Evolutionary conservation across 2,113 vertebrate genomes (phyloP).

Genomic region (Antennarius striatus): DNA sequence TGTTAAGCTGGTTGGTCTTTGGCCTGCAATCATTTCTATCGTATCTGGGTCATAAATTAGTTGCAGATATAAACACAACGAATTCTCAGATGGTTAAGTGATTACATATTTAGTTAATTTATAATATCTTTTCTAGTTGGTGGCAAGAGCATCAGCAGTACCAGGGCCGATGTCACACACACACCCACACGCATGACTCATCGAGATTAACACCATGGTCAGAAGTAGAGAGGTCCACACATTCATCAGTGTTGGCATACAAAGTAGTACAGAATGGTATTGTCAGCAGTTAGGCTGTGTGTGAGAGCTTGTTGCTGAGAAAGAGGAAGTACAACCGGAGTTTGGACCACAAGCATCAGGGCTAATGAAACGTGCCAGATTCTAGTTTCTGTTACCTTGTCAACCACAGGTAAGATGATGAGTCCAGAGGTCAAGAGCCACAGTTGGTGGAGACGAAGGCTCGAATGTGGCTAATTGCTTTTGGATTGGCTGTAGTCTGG

Average conservation of each 20-base stretch:
- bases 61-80: slow-evolving; percentile 14
- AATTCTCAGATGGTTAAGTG: slow-evolving; percentile 43
- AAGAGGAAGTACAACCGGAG: not conserved
- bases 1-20: slow-evolving; percentile 9
- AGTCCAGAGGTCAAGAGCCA: slow-evolving; percentile 46
- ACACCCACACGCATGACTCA: slow-evolving; percentile 1
- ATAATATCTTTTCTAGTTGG: slow-evolving; percentile 36
- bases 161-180: slow-evolving; percentile 21
- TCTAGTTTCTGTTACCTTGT: slow-evolving; percentile 9
- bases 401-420: slow-evolving; percentile 25
- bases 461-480: slow-evolving; percentile 35
- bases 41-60: slow-evolving; percentile 40
- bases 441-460: slow-evolving; percentile 34
- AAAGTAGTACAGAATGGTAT: slow-evolving; percentile 8
- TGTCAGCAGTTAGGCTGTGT: slow-evolving; percentile 15
- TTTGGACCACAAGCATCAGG: slow-evolving; percentile 9
- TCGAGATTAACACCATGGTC: not conserved
- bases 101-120: slow-evolving; percentile 55
- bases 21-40: slow-evolving; percentile 19
- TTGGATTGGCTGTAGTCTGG: slow-evolving; percentile 49
- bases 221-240: slow-evolving; percentile 8
- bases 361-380: slow-evolving; percentile 7
- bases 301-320: slow-evolving; percentile 1
- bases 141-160: slow-evolving; percentile 23
- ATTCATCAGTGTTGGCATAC: slow-evolving; percentile 17